Conservation (phyloP, 1,140 invertebrate species). For the Heterodera schachtii region DNA sequence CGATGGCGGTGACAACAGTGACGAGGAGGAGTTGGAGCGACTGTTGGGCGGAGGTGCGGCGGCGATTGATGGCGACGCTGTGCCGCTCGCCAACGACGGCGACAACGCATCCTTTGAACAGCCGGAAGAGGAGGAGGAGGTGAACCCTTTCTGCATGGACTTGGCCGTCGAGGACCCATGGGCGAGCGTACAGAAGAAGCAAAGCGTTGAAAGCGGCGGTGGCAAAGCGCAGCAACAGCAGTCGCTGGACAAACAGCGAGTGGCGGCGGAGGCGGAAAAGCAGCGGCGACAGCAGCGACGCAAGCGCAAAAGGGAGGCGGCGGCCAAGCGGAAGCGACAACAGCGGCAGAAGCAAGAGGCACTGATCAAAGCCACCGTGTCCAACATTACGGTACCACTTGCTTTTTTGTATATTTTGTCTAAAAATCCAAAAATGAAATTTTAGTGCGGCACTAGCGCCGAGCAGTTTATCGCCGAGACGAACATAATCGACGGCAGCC, state of each 20-base stretch:
- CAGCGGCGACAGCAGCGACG: not conserved
- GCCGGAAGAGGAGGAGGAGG: conserved; percentile 28
- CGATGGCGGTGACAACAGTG: conserved; percentile 20
- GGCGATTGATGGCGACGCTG: conserved; percentile 28
- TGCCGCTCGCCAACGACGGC: conserved; percentile 8
- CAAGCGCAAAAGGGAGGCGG: not conserved
- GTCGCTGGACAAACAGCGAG: not conserved
- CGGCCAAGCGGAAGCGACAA: not conserved
- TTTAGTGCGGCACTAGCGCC: conserved; percentile 39
- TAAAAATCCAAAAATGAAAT: not conserved
- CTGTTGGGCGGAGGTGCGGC: conserved; percentile 14
- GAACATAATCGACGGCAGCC: conserved; percentile 74
- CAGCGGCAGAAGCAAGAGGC: not conserved
- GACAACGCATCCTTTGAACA: not conserved
- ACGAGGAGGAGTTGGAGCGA: conserved; percentile 28
- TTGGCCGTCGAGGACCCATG: conserved; percentile 45
- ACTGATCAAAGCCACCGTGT: conserved; percentile 10
- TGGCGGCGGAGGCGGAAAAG: not conserved
- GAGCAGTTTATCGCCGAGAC: conserved; percentile 71
- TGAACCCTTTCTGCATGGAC: conserved; percentile 61
- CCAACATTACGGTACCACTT: conserved; percentile 19
- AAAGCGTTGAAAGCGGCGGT: not conserved
- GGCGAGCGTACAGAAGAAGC: conserved; percentile 5
- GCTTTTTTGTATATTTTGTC: conserved; percentile 24
- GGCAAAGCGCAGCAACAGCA: not conserved